A percentile compares a stretch with the other conserved stretches of the same genome.
phyloP scores from a whole-genome alignment of 2,113 vertebrate genomes.

The Anas platyrhynchos region DNA sequence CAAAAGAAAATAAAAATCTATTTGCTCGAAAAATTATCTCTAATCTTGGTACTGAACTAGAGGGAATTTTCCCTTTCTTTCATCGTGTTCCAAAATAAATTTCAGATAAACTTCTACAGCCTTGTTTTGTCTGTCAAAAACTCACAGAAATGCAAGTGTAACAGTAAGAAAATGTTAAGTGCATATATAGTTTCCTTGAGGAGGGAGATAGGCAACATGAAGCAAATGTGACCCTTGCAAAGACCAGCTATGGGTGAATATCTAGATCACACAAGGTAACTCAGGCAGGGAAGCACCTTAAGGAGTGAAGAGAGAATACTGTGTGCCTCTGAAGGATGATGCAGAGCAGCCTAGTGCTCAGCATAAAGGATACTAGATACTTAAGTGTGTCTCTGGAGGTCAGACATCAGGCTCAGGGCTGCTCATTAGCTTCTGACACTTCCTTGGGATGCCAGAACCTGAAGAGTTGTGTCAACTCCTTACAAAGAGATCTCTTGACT shows the following conservation, averaged over 20 bases:
- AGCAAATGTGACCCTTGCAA: neutral
- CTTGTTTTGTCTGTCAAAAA: neutral
- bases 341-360: neutral
- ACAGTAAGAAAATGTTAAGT: neutral
- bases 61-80: conserved; percentile 14
- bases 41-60: neutral
- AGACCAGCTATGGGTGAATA: neutral
- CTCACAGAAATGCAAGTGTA: neutral
- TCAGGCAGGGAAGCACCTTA: neutral
- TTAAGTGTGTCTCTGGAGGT: neutral
- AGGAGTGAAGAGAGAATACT: neutral
- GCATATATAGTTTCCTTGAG: neutral
- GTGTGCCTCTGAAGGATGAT: neutral
- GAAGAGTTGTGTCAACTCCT: conserved; percentile 17
- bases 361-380: neutral
- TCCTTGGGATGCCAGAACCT: conserved; percentile 25
- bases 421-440: conserved; percentile 26
- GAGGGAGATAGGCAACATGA: neutral
- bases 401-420: conserved; percentile 6
- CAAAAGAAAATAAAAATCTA: neutral
- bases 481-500: conserved; percentile 58
- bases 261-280: neutral
- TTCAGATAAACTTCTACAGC: neutral
- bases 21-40: conserved; percentile 5
- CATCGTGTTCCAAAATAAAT: conserved; percentile 26